phyloP scores from a whole-genome alignment of 2,888 invertebrate genomes.

The Eumacrocentrus americanus region DNA sequence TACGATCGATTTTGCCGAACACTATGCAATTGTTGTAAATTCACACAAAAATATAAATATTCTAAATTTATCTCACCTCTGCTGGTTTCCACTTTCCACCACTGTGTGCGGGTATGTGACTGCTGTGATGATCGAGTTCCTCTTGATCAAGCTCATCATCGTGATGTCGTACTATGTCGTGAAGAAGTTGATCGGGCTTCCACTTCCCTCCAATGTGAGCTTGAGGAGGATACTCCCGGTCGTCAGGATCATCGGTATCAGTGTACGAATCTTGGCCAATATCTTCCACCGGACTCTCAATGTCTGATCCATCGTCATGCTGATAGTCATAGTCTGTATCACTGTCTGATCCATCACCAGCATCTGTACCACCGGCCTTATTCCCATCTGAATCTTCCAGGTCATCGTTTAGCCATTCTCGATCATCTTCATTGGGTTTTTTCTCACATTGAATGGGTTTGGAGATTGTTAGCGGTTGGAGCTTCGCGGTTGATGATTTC shows the following conservation, averaged over 20 bases:
- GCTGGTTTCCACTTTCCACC: constrained; percentile 72
- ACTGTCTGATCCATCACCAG: constrained; percentile 33
- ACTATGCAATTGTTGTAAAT: background rate
- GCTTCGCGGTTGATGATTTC: constrained; percentile 4
- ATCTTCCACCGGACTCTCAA: constrained; percentile 56
- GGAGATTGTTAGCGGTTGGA: constrained; percentile 26
- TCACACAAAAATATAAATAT: background rate
- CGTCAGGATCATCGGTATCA: constrained; percentile 59
- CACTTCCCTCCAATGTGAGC: constrained; percentile 75
- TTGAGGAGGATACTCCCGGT: constrained; percentile 63
- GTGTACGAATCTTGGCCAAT: constrained; percentile 66
- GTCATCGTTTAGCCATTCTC: constrained; percentile 52
- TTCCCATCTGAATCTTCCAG: constrained; percentile 49
- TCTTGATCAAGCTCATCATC: constrained; percentile 53
- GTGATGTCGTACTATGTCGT: constrained; percentile 56
- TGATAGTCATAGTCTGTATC: constrained; percentile 51
- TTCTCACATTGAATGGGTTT: constrained; percentile 35
- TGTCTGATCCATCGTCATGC: constrained; percentile 53
- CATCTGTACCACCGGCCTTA: constrained; percentile 36
- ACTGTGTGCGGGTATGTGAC: constrained; percentile 65
- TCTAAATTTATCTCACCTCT: constrained; percentile 34
- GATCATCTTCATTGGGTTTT: constrained; percentile 48
- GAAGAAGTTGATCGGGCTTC: constrained; percentile 67
- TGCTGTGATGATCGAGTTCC: constrained; percentile 46
- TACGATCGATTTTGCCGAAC: background rate